A percentile compares a stretch with the other conserved stretches of the same genome.
phyloP scores from a whole-genome alignment of 2,797 vertebrate genomes.

The Sarcoramphus papa region DNA sequence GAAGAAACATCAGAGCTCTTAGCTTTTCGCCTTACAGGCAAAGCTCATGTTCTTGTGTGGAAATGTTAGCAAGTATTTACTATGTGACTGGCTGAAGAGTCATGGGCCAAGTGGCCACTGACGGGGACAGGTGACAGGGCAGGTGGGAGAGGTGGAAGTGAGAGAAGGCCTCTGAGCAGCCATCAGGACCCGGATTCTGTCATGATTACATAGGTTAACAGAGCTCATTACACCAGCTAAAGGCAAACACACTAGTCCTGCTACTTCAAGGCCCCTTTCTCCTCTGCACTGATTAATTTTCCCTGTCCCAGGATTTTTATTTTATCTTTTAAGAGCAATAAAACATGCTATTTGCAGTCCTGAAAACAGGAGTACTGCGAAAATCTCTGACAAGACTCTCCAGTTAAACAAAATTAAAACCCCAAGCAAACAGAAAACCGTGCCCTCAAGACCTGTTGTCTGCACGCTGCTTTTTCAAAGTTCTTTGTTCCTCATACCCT shows the following conservation, averaged over 20 bases:
- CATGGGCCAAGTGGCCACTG: not conserved
- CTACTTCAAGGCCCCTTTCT: not conserved
- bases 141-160: not conserved
- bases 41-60: not conserved
- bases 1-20: not conserved
- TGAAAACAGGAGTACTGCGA: not conserved
- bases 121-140: not conserved
- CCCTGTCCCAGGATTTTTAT: not conserved
- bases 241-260: not conserved
- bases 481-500: not conserved
- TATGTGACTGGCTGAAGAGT: not conserved
- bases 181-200: not conserved
- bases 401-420: not conserved
- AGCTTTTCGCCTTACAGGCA: not conserved
- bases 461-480: not conserved
- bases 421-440: not conserved
- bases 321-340: conserved; percentile 3
- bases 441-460: not conserved
- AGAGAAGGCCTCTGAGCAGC: not conserved
- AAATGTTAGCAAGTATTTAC: not conserved
- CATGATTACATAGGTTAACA: not conserved
- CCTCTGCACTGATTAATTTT: not conserved
- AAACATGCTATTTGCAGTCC: not conserved
- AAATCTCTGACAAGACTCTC: not conserved
- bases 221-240: not conserved